Conservation (phyloP, 53 echinoderm and acorn worm genomes). For the Hippasteria phrygiana region DNA sequence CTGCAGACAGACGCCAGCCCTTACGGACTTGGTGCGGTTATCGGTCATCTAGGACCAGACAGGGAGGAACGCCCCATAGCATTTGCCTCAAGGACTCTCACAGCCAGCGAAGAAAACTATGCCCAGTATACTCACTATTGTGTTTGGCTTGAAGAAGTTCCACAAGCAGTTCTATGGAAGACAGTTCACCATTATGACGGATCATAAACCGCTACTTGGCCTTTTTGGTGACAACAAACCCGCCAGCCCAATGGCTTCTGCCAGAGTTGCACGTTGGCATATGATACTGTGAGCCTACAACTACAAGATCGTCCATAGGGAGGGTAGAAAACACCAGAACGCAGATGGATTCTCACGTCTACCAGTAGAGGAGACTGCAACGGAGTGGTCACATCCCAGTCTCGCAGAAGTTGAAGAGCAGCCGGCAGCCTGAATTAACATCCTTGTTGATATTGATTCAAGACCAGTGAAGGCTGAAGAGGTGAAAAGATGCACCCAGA, state of each 20-base stretch:
- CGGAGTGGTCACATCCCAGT: conserved; percentile 12
- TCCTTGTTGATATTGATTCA: conserved; percentile 41
- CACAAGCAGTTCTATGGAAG: conserved; percentile 62
- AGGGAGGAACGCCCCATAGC: too few species aligned
- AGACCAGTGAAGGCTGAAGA: conserved; percentile 68
- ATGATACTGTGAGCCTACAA: too few species aligned
- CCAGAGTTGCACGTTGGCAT: conserved; percentile 62
- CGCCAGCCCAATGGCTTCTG: conserved; percentile 58
- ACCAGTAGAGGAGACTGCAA: conserved; percentile 16
- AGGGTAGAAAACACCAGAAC: conserved; percentile 58
- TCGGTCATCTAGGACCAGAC: too few species aligned
- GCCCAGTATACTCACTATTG: conserved; percentile 61
- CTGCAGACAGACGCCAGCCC: too few species aligned
- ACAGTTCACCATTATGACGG: too few species aligned
- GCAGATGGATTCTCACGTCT: conserved; percentile 71
- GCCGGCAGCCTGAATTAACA: conserved; percentile 22
- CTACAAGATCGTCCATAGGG: conserved; percentile 60
- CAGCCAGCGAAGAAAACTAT: conserved; percentile 63
- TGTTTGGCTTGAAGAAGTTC: conserved; percentile 75
- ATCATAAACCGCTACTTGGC: too few species aligned
- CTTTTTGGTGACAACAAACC: conserved; percentile 59
- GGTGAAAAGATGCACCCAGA: conserved; percentile 4
- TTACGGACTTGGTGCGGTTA: too few species aligned
- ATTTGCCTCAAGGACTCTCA: conserved; percentile 6
- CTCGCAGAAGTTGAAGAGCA: conserved; percentile 22